These are phyloP conservation scores for Xestia ashworthii DNA, from an alignment of 2,888 invertebrate genomes.

Conservation along the genomic window DNA sequence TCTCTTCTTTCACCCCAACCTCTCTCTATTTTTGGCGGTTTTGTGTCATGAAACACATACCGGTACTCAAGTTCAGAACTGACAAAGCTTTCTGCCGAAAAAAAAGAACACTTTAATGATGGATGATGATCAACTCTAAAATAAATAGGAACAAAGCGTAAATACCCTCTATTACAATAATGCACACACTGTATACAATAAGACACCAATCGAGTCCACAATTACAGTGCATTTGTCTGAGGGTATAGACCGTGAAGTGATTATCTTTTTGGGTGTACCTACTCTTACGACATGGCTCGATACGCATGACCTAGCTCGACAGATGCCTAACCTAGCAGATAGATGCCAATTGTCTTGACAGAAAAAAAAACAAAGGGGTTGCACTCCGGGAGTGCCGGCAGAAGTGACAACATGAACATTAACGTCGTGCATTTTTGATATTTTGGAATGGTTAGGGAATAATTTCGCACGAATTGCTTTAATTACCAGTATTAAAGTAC, in stretches of 20 bases:
- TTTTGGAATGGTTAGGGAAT: too few relatives aligned
- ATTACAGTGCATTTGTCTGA: conserved; percentile 54
- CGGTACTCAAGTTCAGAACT: not conserved
- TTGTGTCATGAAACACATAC: not conserved
- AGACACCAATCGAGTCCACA: conserved; percentile 35
- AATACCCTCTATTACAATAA: conserved; percentile 1
- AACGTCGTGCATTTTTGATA: too few relatives aligned
- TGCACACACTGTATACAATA: conserved; percentile 29
- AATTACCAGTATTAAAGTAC: too few relatives aligned
- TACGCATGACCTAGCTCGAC: conserved; percentile 68
- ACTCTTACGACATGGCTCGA: conserved; percentile 61
- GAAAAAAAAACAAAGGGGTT: not conserved
- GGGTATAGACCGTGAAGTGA: conserved; percentile 66
- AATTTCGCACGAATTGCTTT: too few relatives aligned
- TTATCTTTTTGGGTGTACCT: conserved; percentile 70
- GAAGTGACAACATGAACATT: too few relatives aligned
- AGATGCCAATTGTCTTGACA: conserved; percentile 10
- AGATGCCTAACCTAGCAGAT: conserved; percentile 55
- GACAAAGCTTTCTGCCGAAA: not conserved
- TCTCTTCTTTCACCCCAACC: too few relatives aligned
- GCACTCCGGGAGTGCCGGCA: too few relatives aligned
- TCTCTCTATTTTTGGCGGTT: too few relatives aligned
- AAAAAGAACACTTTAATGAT: not conserved
- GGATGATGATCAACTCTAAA: not conserved
- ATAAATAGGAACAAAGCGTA: conserved; percentile 15